Evolutionary conservation across 2,888 invertebrate species (phyloP).

Genomic region (Lepeophtheirus nordmannii): DNA sequence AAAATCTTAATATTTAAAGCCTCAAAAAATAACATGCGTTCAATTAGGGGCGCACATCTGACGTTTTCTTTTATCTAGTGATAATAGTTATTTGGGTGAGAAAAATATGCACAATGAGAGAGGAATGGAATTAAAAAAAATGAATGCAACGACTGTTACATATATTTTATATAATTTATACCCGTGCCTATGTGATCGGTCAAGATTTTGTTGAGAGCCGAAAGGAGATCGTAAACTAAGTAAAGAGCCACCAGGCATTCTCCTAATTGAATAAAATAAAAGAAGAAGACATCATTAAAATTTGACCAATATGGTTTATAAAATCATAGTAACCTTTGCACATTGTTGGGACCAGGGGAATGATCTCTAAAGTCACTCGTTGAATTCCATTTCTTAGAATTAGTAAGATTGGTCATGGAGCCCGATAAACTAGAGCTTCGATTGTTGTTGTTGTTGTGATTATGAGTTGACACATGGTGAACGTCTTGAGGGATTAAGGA

Average conservation of each 20-base stretch:
- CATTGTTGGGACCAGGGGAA: conserved; percentile 31
- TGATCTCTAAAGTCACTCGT: conserved; percentile 55
- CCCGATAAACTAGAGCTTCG: conserved; percentile 33
- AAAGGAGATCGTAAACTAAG: conserved; percentile 20
- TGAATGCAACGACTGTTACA: no score
- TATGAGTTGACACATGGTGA: conserved; percentile 47
- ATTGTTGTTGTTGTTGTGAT: conserved; percentile 48
- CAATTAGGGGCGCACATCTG: neutral
- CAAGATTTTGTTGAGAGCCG: conserved; percentile 21
- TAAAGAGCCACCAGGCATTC: conserved; percentile 10
- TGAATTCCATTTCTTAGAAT: conserved; percentile 49
- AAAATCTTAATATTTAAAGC: neutral
- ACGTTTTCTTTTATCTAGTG: neutral
- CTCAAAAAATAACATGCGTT: neutral
- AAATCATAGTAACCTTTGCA: neutral
- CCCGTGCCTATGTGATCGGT: conserved; percentile 14
- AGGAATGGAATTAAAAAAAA: no score
- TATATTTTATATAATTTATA: neutral
- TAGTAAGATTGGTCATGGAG: conserved; percentile 30
- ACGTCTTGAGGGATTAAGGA: neutral
- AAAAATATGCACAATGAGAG: no score
- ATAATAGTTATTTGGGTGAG: no score
- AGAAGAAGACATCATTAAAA: neutral
- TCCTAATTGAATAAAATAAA: neutral
- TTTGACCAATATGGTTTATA: neutral